A percentile compares a stretch with the other conserved stretches of the same genome.
Evolutionary conservation across 2,888 invertebrate genomes (phyloP).

Genomic region (Thereva nobilitata): DNA sequence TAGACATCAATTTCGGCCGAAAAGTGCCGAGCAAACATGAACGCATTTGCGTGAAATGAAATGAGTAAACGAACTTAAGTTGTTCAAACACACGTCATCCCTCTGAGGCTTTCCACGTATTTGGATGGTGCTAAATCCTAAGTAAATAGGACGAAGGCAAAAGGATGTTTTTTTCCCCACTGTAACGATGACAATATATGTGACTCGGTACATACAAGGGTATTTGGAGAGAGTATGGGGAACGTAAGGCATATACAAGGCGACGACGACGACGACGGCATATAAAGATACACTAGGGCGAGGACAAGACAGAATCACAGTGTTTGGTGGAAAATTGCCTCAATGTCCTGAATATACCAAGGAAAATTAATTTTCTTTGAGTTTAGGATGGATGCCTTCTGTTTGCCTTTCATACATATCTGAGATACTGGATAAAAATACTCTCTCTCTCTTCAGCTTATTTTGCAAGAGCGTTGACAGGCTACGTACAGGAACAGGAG

Average conservation of each 20-base stretch:
- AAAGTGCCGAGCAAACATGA: constrained; percentile 28
- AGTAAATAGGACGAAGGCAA: constrained; percentile 23
- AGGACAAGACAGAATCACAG: not conserved
- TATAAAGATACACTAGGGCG: constrained; percentile 7
- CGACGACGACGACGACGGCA: constrained; percentile 13
- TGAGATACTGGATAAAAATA: constrained; percentile 10
- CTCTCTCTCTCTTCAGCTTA: not conserved
- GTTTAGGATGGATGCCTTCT: constrained; percentile 15
- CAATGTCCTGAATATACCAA: constrained; percentile 26
- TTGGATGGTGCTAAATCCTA: constrained; percentile 26
- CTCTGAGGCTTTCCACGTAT: constrained; percentile 16
- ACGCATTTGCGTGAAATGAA: constrained; percentile 30
- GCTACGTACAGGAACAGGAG: constrained; percentile 5
- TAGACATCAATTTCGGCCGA: constrained; percentile 27
- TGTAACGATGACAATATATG: not conserved
- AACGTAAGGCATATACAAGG: constrained; percentile 20
- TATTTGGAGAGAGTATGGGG: not conserved
- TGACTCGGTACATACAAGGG: no score
- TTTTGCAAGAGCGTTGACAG: constrained; percentile 2
- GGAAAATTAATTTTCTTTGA: constrained; percentile 34
- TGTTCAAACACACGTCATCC: constrained; percentile 17
- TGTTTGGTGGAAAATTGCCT: constrained; percentile 30
- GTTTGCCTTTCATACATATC: constrained; percentile 35
- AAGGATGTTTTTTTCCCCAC: constrained; percentile 22
- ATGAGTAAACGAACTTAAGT: constrained; percentile 33